phyloP scores from a whole-genome alignment of 2,797 vertebrate species.

The Premnoplex brunnescens region DNA sequence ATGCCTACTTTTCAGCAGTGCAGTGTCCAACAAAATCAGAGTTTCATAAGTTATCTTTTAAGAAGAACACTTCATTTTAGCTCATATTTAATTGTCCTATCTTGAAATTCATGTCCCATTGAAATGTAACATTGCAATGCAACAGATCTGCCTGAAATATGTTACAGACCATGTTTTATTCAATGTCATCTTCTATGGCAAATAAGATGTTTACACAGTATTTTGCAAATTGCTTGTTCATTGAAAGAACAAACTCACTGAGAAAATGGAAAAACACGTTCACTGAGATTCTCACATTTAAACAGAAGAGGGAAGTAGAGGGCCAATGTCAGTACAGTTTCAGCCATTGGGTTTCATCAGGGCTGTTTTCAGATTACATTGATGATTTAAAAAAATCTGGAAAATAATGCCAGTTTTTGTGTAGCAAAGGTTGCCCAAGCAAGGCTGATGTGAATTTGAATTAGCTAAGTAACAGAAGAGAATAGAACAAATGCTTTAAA shows the following conservation, averaged over 20 bases:
- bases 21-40: not conserved
- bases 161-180: not conserved
- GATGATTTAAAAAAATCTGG: not conserved
- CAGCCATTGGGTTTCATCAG: not conserved
- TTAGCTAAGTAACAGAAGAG: not conserved
- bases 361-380: not conserved
- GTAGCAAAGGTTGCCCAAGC: not conserved
- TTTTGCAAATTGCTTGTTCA: fast-evolving
- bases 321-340: not conserved
- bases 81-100: not conserved
- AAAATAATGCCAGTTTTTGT: not conserved
- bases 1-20: not conserved
- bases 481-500: not conserved
- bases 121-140: not conserved
- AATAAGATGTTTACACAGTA: not conserved
- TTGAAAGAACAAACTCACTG: not conserved
- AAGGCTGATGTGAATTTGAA: not conserved
- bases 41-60: not conserved
- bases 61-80: not conserved
- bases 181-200: not conserved
- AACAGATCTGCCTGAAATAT: not conserved
- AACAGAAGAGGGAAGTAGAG: constrained; percentile 11
- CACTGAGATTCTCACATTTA: not conserved
- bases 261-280: not conserved
- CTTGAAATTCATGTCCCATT: not conserved